Percentiles rank a stretch among this genome's conserved stretches.
Evolutionary conservation across 2,797 vertebrate genomes (phyloP).

Genomic region (Typhlichthys subterraneus): DNA sequence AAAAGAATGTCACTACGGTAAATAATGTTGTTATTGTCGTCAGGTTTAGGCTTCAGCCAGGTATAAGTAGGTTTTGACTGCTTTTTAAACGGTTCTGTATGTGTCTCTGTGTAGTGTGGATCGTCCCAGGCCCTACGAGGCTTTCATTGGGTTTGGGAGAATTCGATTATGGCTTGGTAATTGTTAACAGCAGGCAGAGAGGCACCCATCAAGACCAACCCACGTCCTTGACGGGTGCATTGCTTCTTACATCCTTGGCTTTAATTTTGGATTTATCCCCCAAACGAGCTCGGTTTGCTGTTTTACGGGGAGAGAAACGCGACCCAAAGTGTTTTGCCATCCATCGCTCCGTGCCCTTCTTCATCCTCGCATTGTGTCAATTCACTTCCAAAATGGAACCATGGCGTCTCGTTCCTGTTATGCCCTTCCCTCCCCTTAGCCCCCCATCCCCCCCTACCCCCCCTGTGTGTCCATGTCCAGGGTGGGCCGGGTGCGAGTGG

Average conservation of each 20-base stretch:
- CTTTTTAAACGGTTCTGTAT: slow-evolving; percentile 28
- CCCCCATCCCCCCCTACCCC: slow-evolving; percentile 19
- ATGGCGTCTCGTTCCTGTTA: slow-evolving; percentile 8
- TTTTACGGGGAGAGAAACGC: slow-evolving; percentile 47
- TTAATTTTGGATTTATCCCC: slow-evolving; percentile 71
- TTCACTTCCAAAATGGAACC: slow-evolving; percentile 30
- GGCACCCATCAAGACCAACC: slow-evolving; percentile 62
- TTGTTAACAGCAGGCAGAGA: slow-evolving; percentile 68
- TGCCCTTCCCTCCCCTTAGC: slow-evolving; percentile 1
- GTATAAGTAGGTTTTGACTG: slow-evolving; percentile 9
- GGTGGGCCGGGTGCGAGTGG: slow-evolving; percentile 65
- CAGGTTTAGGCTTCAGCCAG: no score
- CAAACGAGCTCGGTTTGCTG: slow-evolving; percentile 49
- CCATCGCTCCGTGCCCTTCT: slow-evolving; percentile 48
- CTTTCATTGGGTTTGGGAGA: slow-evolving; percentile 68
- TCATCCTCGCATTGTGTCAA: slow-evolving; percentile 47
- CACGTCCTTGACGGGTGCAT: slow-evolving; percentile 47
- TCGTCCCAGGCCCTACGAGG: slow-evolving; percentile 54
- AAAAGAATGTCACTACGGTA: no score
- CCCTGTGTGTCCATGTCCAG: slow-evolving; percentile 46
- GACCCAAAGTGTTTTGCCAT: slow-evolving; percentile 57
- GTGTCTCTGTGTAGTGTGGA: slow-evolving; percentile 50
- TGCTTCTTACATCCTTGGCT: slow-evolving; percentile 58
- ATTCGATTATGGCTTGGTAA: slow-evolving; percentile 72
- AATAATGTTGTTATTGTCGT: no score